phyloP scores from a whole-genome alignment of 2,888 invertebrate genomes.

The Tinea pellionella region DNA sequence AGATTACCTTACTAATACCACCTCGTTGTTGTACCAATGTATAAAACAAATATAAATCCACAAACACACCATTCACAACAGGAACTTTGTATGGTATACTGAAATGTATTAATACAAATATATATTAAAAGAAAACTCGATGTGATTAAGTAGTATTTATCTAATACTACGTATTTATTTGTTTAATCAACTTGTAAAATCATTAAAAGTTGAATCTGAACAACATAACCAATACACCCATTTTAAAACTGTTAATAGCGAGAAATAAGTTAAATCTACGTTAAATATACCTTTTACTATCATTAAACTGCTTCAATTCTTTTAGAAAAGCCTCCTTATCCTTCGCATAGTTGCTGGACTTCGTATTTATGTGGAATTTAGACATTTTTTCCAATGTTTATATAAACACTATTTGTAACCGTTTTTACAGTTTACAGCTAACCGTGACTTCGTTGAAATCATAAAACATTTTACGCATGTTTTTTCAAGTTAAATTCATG shows the following conservation, averaged over 20 bases:
- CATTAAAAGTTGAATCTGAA: no score
- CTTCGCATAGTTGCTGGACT: slow-evolving; percentile 77
- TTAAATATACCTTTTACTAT: slow-evolving; percentile 82
- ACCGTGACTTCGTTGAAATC: neutral
- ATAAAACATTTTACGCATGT: neutral
- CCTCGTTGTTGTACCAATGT: slow-evolving; percentile 91
- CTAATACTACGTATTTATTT: no score
- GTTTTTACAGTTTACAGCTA: neutral
- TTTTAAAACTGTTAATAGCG: no score
- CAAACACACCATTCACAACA: slow-evolving; percentile 87
- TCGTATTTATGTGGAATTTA: slow-evolving; percentile 61
- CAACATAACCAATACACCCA: no score
- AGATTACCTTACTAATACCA: slow-evolving; percentile 91
- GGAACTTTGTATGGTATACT: slow-evolving; percentile 73
- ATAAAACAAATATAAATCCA: slow-evolving; percentile 93
- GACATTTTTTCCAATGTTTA: slow-evolving; percentile 39
- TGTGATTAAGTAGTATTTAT: no score
- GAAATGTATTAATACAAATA: slow-evolving; percentile 60
- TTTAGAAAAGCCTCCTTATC: slow-evolving; percentile 84
- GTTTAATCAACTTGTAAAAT: no score
- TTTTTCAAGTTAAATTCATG: neutral
- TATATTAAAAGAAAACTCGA: neutral
- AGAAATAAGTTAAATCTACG: no score
- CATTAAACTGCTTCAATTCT: slow-evolving; percentile 91
- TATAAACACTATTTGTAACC: neutral